phyloP scores from a whole-genome alignment of 2,797 vertebrate genomes.

The Chelon auratus region DNA sequence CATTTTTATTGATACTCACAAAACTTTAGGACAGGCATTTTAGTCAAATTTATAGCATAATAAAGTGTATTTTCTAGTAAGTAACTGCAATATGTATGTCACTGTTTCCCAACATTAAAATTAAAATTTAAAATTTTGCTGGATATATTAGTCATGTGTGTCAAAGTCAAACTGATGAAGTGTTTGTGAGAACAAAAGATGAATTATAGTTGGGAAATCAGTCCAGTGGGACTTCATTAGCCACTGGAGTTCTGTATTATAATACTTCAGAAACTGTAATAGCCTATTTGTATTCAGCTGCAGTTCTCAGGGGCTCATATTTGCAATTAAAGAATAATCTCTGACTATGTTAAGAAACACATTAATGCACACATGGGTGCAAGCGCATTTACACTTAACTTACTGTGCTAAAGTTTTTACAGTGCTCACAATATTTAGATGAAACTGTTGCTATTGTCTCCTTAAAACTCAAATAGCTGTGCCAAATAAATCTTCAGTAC shows the following conservation, averaged over 20 bases:
- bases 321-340: slow-evolving; percentile 57
- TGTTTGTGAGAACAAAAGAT: slow-evolving; percentile 57
- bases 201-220: slow-evolving; percentile 28
- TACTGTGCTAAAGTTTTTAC: background rate
- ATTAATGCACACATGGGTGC: slow-evolving; percentile 22
- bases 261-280: slow-evolving; percentile 45
- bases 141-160: slow-evolving; percentile 4
- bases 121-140: background rate
- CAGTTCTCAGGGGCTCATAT: slow-evolving; percentile 31
- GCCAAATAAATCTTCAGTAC: slow-evolving; percentile 10
- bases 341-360: slow-evolving; percentile 48
- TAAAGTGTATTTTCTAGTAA: background rate
- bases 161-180: slow-evolving; percentile 27
- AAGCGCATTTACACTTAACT: background rate
- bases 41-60: no score
- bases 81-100: background rate
- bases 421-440: slow-evolving; percentile 26
- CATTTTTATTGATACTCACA: background rate
- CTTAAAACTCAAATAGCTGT: slow-evolving; percentile 21
- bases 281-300: slow-evolving; percentile 62
- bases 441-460: slow-evolving; percentile 5
- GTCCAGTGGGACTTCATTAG: slow-evolving; percentile 63
- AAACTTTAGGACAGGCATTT: background rate
- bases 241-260: slow-evolving; percentile 14
- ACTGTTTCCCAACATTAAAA: background rate